Evolutionary conservation across 2,888 invertebrate genomes (phyloP).

Genomic region (Scrobipalpa costella): DNA sequence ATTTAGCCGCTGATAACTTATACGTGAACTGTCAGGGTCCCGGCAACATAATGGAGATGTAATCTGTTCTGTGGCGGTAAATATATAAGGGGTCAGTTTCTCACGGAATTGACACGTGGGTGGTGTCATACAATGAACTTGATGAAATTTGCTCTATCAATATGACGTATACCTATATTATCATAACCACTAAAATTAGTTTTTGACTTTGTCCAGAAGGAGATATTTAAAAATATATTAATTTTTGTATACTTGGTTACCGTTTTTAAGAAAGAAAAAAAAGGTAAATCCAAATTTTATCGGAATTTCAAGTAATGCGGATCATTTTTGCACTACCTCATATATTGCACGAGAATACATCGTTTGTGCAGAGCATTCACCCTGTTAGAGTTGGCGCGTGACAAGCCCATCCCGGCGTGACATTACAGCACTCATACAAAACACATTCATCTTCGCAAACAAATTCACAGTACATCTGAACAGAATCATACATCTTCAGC

Average conservation of each 20-base stretch:
- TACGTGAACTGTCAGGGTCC: slow-evolving; percentile 13
- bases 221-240: too few species aligned
- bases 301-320: too few species aligned
- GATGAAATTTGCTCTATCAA: too few species aligned
- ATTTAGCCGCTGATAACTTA: slow-evolving; percentile 22
- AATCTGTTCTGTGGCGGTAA: background rate
- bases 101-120: slow-evolving; percentile 11
- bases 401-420: slow-evolving; percentile 65
- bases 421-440: slow-evolving; percentile 47
- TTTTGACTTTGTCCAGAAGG: too few species aligned
- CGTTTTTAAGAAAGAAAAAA: too few species aligned
- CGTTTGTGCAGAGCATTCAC: slow-evolving; percentile 70
- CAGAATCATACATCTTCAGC: background rate
- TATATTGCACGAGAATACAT: slow-evolving; percentile 41
- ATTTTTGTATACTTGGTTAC: too few species aligned
- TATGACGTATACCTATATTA: too few species aligned
- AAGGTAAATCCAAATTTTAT: too few species aligned
- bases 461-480: background rate
- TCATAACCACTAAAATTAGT: too few species aligned
- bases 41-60: background rate
- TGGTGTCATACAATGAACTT: background rate
- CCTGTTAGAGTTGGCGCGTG: slow-evolving; percentile 55
- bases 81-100: slow-evolving; percentile 10
- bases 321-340: background rate
- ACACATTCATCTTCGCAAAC: slow-evolving; percentile 6